Base-by-base conservation (phyloP, 2,113 vertebrate species). In the Aythya baeri region DNA sequence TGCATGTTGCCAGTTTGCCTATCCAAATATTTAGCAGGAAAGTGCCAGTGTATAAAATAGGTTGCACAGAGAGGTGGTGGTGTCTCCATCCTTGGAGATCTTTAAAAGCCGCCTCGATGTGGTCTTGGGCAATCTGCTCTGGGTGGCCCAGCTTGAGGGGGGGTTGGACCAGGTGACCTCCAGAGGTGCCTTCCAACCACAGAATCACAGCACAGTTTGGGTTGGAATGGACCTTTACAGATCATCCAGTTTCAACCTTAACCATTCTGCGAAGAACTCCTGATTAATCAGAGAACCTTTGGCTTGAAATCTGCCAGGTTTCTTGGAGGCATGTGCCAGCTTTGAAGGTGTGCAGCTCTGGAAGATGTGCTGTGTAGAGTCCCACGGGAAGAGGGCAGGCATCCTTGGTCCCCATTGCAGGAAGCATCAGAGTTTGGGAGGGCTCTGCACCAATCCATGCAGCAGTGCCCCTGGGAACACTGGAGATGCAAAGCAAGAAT, bases 321-420 rank as follows among this genome's bases (percentile, higher is more conserved):
- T 73, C 66, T n/a, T 63, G 27, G 12, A 17, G 22, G 55, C 21
- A 23, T 1, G 11, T 36, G 85, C 17, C 1, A 1, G 36, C 50
- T 88, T 67, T 58, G 52, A 82, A 72, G 49, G 44, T 31, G 38
- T 62, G 68, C 5, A 66, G 34, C 29, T 58, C 36, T 79, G 66
- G 70, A 54, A 62, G 17, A n/a, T 5, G 2, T 0, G 5, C 43
- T 54, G 25, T 67, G 65, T 2, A 2, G 43, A 15, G 52, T 57
- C 54, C n/a, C 4, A 11, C 2, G 7, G 44, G 13, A 52, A 13
- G 31, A 44, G 23, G 2, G 27, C 52, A 29, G 31, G 36, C 15
- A 34, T 50, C 36, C 61, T 27, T 0, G 4, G 15, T 44, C 15
- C 46, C 11, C 3, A 1, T 2, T 7, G 0, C 10, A 36, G 44